Base-by-base conservation (phyloP, 1,140 invertebrate genomes). In the Drosophila mojavensis region DNA sequence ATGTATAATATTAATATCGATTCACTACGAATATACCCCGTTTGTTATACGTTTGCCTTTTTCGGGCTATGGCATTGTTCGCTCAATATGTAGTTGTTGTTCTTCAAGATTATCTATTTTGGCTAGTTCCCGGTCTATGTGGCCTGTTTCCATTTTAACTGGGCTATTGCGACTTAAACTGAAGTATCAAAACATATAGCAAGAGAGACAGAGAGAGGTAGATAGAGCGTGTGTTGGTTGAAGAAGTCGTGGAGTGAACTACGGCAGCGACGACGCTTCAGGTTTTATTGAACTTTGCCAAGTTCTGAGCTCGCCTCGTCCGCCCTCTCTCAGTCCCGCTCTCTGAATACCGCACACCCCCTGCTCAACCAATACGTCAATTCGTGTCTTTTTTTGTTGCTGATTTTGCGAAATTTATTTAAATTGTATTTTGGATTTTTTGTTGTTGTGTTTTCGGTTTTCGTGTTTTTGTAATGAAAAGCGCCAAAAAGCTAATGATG, bases 221-320 rank as follows among this genome's bases (percentile, higher is more conserved):
- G 4, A 45, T 4, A 1, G n/a, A 45, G 43, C 43, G 43, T 45
- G 26, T 13, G 15, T 3, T 33, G 50, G 17, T 28, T 39, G 39
- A 56, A 71, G 59, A 39, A 11, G 28, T 3, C 28, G 59, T 59
- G 55, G 63, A 58, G 55, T 50, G 55, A 63, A 69, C 56, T 55
- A 9, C 43, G 15, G 41, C 41, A 13, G 17, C 41, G 62, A 68
- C 50, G 39, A 47, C 65, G 65, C 71, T 81, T 81, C 66, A 81
- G 78, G 81, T 85, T 85, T 85, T 85, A 85, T 85, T 85, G 81
- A 86, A 86, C 82, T 86, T 86, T 86, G 82, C 67, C 62, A 75
- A 76, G 73, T 73, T 78, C 71, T 75, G 45, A 70, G 33, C 43
- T 26, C 65, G 39, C 47, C 20, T 3, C 48, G 11, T 26, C 36